Percentiles rank a stretch among this genome's conserved stretches.
These are phyloP conservation scores for Montipora foliosa DNA, from an alignment of 64 coral and sea anemone genomes.

Conservation along the genomic window DNA sequence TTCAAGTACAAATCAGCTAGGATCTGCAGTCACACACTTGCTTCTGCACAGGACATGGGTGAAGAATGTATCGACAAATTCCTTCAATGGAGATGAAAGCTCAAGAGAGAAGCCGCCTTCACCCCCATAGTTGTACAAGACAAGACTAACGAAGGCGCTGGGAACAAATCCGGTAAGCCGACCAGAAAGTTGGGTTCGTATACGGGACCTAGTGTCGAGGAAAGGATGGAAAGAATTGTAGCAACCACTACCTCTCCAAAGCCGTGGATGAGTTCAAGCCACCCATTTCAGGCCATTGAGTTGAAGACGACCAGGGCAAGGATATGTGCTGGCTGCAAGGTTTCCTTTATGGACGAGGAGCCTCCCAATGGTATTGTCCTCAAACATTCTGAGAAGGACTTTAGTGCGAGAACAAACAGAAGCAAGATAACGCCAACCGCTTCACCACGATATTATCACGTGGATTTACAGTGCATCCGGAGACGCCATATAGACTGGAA, in stretches of 20 bases:
- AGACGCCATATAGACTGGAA: too few species aligned
- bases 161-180: slow-evolving; percentile 1
- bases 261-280: background rate
- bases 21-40: background rate
- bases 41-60: slow-evolving; percentile 16
- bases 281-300: background rate
- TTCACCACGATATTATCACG: too few species aligned
- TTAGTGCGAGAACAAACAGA: too few species aligned
- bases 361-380: too few species aligned
- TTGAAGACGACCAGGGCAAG: too few species aligned
- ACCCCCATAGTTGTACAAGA: background rate
- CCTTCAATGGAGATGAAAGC: background rate
- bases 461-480: too few species aligned
- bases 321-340: too few species aligned
- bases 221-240: background rate
- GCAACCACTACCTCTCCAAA: background rate
- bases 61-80: background rate
- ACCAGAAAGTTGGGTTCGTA: background rate
- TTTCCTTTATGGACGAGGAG: too few species aligned
- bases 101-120: background rate
- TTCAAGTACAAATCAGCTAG: slow-evolving; percentile 10
- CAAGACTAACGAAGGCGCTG: background rate
- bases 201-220: background rate
- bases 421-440: too few species aligned
- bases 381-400: too few species aligned